phyloP scores from a whole-genome alignment of 2,888 invertebrate species.

The Lumbricus terrestris region DNA sequence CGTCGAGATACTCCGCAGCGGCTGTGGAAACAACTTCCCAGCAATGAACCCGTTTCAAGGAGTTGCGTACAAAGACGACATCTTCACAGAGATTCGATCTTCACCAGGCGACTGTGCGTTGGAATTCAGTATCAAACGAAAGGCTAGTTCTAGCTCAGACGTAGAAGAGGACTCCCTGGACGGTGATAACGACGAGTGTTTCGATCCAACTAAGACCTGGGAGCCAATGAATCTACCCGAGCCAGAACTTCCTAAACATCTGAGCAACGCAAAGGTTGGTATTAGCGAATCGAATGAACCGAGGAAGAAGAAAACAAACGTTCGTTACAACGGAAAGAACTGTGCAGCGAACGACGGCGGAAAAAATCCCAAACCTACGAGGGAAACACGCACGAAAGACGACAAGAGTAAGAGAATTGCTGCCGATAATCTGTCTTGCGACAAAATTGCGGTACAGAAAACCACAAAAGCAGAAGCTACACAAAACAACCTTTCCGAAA shows the following conservation, averaged over 20 bases:
- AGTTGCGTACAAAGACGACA: background rate
- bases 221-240: background rate
- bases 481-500: background rate
- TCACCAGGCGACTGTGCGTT: background rate
- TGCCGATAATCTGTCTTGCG: background rate
- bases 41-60: background rate
- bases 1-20: background rate
- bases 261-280: background rate
- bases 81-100: background rate
- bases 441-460: background rate
- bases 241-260: background rate
- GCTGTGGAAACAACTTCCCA: background rate
- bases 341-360: background rate
- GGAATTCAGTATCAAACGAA: background rate
- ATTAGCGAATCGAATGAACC: background rate
- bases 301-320: background rate
- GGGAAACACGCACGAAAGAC: background rate
- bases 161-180: background rate
- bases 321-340: background rate
- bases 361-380: background rate
- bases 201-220: background rate
- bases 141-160: background rate
- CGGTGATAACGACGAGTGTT: background rate
- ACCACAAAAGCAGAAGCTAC: background rate
- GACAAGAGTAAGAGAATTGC: background rate